phyloP scores from a whole-genome alignment of 2,113 vertebrate species.

The Gobius niger region DNA sequence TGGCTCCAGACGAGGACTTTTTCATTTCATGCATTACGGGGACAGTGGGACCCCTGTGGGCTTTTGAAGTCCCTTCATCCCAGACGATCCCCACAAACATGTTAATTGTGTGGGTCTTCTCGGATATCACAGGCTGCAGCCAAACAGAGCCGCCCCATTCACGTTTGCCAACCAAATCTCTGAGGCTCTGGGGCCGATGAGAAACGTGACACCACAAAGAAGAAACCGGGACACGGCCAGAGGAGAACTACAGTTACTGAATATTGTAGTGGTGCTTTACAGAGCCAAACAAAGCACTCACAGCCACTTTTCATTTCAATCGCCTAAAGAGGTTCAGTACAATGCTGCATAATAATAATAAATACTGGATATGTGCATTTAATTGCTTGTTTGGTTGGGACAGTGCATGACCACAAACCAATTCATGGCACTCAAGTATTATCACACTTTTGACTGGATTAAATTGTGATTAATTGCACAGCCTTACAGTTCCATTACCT shows the following conservation, averaged over 20 bases:
- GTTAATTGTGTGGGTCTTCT: slow-evolving; percentile 34
- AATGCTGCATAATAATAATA: too few relatives aligned
- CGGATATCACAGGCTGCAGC: slow-evolving; percentile 27
- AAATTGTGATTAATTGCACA: too few relatives aligned
- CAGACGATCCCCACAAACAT: slow-evolving; percentile 21
- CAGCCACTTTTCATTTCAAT: slow-evolving; percentile 6
- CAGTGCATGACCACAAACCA: too few relatives aligned
- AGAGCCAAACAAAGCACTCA: not conserved
- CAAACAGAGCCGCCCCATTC: slow-evolving; percentile 46
- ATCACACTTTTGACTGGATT: too few relatives aligned
- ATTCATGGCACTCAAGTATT: too few relatives aligned
- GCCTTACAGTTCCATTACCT: too few relatives aligned
- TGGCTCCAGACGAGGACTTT: not conserved
- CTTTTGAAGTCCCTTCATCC: slow-evolving; percentile 8
- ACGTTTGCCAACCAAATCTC: slow-evolving; percentile 37
- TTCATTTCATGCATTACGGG: not conserved
- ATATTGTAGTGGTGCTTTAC: slow-evolving; percentile 15
- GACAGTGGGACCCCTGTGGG: not conserved
- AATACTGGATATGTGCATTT: too few relatives aligned
- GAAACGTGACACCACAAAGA: slow-evolving; percentile 53
- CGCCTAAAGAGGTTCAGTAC: too few relatives aligned
- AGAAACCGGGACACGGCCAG: slow-evolving; percentile 45
- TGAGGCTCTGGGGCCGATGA: slow-evolving; percentile 30
- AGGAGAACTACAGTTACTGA: slow-evolving; percentile 10
- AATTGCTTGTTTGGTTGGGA: too few relatives aligned